Conservation (phyloP, 2,797 vertebrate species). For the Bucorvus abyssinicus region DNA sequence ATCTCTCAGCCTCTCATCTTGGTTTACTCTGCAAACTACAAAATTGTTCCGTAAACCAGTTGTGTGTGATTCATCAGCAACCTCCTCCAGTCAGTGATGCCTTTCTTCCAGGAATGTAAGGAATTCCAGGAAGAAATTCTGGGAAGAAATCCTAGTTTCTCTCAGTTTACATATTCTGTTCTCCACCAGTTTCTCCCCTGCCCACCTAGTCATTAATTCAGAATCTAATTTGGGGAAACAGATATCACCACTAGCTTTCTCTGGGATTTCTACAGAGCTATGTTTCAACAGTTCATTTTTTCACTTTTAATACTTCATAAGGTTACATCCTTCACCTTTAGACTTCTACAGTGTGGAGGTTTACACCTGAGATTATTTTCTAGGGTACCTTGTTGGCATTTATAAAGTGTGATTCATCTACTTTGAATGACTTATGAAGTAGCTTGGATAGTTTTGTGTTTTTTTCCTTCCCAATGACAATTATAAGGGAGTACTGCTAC, state of each 20-base stretch:
- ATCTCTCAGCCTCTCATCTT: not conserved
- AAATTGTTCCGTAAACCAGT: not conserved
- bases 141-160: not conserved
- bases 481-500: not conserved
- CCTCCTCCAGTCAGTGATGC: not conserved
- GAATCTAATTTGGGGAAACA: not conserved
- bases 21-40: not conserved
- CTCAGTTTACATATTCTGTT: not conserved
- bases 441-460: not conserved
- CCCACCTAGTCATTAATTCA: not conserved
- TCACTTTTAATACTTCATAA: not conserved
- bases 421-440: not conserved
- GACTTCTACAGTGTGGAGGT: not conserved
- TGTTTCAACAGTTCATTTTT: not conserved
- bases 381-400: not conserved
- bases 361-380: not conserved
- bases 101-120: not conserved
- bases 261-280: not conserved
- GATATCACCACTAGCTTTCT: not conserved
- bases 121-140: not conserved
- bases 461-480: not conserved
- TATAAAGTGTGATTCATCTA: not conserved
- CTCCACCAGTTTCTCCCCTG: not conserved
- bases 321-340: not conserved
- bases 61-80: not conserved